These are phyloP conservation scores for Ariopsis seemanni DNA, from an alignment of 2,113 vertebrate species.

Conservation along the genomic window DNA sequence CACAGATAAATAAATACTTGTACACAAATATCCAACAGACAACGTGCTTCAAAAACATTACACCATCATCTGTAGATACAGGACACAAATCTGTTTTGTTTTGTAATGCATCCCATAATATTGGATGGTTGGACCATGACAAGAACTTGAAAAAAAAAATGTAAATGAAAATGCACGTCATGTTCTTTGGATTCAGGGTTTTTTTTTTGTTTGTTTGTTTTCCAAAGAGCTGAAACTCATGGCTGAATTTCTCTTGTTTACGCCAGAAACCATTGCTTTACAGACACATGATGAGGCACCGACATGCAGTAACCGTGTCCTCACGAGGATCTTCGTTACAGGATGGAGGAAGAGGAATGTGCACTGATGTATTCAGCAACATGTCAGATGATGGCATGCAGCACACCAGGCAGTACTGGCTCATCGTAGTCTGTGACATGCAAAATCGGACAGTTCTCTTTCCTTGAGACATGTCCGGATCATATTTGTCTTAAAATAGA, in stretches of 20 bases:
- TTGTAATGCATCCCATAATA: background rate
- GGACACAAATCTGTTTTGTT: background rate
- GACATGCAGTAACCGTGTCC: background rate
- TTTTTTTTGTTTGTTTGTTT: too few species aligned
- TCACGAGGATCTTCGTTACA: background rate
- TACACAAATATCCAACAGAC: background rate
- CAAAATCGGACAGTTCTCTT: background rate
- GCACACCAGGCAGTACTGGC: background rate
- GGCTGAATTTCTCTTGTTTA: background rate
- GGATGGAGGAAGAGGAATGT: background rate
- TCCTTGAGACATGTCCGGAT: background rate
- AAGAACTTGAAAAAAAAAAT: background rate
- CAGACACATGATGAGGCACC: background rate
- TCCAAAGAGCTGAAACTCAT: too few species aligned
- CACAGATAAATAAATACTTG: slow-evolving; percentile 19
- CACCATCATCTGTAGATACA: background rate
- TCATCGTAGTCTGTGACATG: background rate
- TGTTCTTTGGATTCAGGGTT: background rate
- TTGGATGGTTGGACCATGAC: background rate
- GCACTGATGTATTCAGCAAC: background rate
- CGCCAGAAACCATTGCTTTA: background rate
- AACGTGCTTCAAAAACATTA: background rate
- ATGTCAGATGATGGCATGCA: background rate
- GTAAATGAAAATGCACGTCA: background rate
- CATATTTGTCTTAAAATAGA: background rate